Evolutionary conservation across 2,888 invertebrate species (phyloP), one percentile per base, ranked within the genome.

Genomic region (Ethmia dodecea): DNA sequence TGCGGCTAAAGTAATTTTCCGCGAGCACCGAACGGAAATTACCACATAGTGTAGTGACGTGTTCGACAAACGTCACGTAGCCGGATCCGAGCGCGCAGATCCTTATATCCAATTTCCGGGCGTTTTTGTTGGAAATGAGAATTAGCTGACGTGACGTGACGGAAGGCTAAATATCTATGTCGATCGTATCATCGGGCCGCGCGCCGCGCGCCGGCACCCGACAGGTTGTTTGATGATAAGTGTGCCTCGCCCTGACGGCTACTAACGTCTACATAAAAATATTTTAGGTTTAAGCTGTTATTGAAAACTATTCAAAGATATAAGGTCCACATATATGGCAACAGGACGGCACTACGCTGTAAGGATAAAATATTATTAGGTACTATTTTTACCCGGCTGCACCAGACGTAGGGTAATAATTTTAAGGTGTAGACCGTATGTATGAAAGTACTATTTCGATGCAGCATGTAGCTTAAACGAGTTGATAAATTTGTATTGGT

Each of bases 51-150:
- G 78, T 75, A 74, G 78, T 83, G 84, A 83, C 81, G 79, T 83
- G 80, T 84, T 83, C 79, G 81, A 81, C 83, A 84, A 80, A 80
- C 83, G 84, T 83, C 84, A 83, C 84, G 84, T 83, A 80, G 75
- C 77, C 80, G 83, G 79, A 79, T 73, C 75, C 73, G 60, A 60
- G 70, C 74, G 72, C 74, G 74, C 74, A 84, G 84, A 84, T 84
- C 80, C 84, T 83, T 83, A 83, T 81, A 83, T 84, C 83, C 81
- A 84, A 84, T 84, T 84, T 86, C 84, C 84, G 77, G 78, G 38
- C 70, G 80, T 80, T 86, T 83, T 84, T 86, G 84, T 83, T 79
- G 78, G 72, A 74, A 79, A 78, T 74, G 72, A 70, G 83, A 83
- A 84, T 84, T 84, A 86, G 81, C 77, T 74, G 81, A 77, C 77